Base-by-base conservation (phyloP, 2,888 invertebrate species). In the Baccha elongata region DNA sequence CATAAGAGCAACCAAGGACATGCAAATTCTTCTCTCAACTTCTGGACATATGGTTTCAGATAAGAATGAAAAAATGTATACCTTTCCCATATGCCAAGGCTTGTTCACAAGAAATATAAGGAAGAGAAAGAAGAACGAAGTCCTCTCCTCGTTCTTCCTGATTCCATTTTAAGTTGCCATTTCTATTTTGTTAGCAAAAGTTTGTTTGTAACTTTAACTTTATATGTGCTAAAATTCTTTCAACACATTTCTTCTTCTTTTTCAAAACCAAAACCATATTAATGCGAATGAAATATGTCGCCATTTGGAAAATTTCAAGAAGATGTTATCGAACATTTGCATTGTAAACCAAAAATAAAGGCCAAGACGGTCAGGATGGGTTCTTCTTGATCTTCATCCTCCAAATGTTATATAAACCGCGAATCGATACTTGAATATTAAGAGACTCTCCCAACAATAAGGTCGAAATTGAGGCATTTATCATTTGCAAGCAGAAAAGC, bases 351-450 rank as follows among this genome's bases (percentile, higher is more conserved):
- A 58, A 37, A 26, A 23, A 58, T 37, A 21, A 52, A 32, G 15
- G 40, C 11, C 8, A 15, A 13, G 29, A 46, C 42, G 10, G 3
- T n/a, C n/a, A n/a, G 17, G 21, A 13, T 23, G 62, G 42, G 55
- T 69, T 65, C 15, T 35, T 53, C 35, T 11, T 35, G 13, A 19
- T 13, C 10, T 37, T 55, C 8, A 13, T 23, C 13, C 21, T 23
- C 52, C 65, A 81, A 55, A 69, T n/a, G n/a, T n/a, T n/a, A n/a
- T n/a, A n/a, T n/a, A 83, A 78, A 83, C 78, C 83, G 83, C 78
- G 83, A 83, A 78, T 78, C 65, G 83, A 83, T 83, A 50, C 72
- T 67, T 78, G 83, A 72, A 83, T 83, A 72, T 83, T 72, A 72
- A 83, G 62, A 76, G 67, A 78, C 83, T 83, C n/a, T n/a, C n/a